Percentiles rank a stretch among this genome's conserved stretches.
Conservation (phyloP, 2,888 invertebrate genomes). For the Bellardia pandia region DNA sequence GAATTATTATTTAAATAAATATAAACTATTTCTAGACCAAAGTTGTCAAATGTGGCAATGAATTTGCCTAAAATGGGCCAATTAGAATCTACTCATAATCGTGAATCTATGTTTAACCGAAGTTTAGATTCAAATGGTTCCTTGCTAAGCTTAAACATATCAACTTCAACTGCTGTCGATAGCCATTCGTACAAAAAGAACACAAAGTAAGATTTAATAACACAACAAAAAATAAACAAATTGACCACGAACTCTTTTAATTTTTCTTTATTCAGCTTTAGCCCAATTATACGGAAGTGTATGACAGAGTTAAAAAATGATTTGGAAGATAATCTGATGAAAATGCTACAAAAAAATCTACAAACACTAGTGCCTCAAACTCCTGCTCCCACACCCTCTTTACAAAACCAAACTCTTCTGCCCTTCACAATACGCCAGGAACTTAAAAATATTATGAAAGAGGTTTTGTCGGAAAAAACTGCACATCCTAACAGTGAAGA, state of each 20-base stretch:
- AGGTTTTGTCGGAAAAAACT: slow-evolving; percentile 61
- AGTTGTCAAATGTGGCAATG: slow-evolving; percentile 63
- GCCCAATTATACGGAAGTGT: slow-evolving; percentile 77
- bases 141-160: slow-evolving; percentile 77
- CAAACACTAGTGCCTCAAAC: slow-evolving; percentile 57
- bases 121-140: slow-evolving; percentile 76
- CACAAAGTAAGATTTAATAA: slow-evolving; percentile 23
- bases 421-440: slow-evolving; percentile 70
- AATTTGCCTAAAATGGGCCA: slow-evolving; percentile 59
- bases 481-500: neutral
- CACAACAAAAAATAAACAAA: neutral
- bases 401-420: slow-evolving; percentile 37
- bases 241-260: neutral
- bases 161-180: slow-evolving; percentile 78
- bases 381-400: slow-evolving; percentile 1
- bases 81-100: slow-evolving; percentile 56
- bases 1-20: neutral
- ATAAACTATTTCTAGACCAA: slow-evolving; percentile 42
- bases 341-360: slow-evolving; percentile 71
- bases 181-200: slow-evolving; percentile 39
- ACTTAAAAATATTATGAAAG: slow-evolving; percentile 72
- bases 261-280: slow-evolving; percentile 70
- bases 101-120: slow-evolving; percentile 74
- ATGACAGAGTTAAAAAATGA: slow-evolving; percentile 75
- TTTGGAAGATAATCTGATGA: slow-evolving; percentile 75